Base-by-base conservation (phyloP, 2,113 vertebrate genomes). In the Larimichthys polyactis region DNA sequence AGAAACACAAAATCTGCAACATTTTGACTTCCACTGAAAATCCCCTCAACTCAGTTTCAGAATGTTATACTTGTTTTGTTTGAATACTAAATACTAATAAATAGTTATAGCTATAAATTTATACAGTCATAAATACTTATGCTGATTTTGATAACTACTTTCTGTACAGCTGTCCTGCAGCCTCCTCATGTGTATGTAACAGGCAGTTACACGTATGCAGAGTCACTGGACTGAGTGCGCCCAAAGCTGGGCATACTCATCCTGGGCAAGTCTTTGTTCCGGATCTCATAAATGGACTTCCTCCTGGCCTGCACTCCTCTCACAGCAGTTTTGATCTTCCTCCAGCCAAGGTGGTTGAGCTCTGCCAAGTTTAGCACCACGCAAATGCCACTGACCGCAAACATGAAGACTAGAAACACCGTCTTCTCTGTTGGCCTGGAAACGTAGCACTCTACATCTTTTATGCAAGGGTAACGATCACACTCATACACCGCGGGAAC, bases 201-300 rank as follows among this genome's bases (percentile, higher is more conserved):
- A 59, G 6, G 22, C 46, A 64, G 46, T 79, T 93, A 98, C 87
- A 98, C 97, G 82, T 98, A 98, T 73, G 97, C 97, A 77, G 97
- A 98, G 92, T 98, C 97, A 93, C 97, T 98, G 74, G 97, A 98
- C 89, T 98, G 97, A 94, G 96, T 97, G 92, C 96, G 96, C 74
- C 97, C 97, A 87, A 98, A 98, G 92, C 96, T 97, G 66, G 97
- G 96, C 93, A 97, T 96, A 87, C 96, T 96, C 95, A 97, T 97
- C 81, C 96, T 93, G 71, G 96, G 96, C 82, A 97, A 90, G 91
- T 97, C 97, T 86, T 97, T 97, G 92, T 97, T 97, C 75, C 97
- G 95, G 88, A 97, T 97, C 93, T 98, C 97, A 44, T 97, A 97
- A 89, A 97, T 96, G 43, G 97, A 98, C 95, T 98, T 98, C 91